Evolutionary conservation across 2,113 vertebrate species (phyloP).

Genomic region (Hippopotamus amphibius): DNA sequence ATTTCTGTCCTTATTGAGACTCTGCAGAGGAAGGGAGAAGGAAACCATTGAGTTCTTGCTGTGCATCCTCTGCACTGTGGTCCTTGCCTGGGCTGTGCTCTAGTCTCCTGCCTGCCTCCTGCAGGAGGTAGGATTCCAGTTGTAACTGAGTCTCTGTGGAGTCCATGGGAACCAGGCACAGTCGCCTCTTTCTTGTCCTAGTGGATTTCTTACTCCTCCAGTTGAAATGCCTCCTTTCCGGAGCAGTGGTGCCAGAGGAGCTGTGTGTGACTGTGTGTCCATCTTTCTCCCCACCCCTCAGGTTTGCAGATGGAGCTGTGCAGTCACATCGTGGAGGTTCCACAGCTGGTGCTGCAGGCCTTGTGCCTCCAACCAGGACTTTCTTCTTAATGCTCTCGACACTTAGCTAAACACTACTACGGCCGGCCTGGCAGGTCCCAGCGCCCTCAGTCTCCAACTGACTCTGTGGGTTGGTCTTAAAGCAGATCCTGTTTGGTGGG

Average conservation of each 20-base stretch:
- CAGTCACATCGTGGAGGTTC: constrained; percentile 95
- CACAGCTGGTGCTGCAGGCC: constrained; percentile 94
- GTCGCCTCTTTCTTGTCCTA: background rate
- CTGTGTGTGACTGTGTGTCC: background rate
- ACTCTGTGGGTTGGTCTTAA: constrained; percentile 91
- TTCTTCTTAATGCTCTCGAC: constrained; percentile 91
- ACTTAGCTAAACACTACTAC: constrained; percentile 91
- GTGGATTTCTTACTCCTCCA: background rate
- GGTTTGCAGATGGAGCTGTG: constrained; percentile 96
- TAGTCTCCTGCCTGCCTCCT: background rate
- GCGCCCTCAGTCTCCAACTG: constrained; percentile 93
- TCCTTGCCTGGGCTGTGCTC: background rate
- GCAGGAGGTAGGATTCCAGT: too few species aligned
- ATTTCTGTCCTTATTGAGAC: background rate
- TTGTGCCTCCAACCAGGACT: constrained; percentile 93
- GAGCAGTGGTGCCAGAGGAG: background rate
- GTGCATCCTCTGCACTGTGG: background rate
- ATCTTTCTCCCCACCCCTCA: constrained; percentile 76
- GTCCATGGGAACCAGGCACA: background rate
- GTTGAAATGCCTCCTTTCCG: background rate
- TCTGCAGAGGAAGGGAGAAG: background rate
- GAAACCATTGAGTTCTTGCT: background rate
- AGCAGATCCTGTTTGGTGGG: constrained; percentile 94
- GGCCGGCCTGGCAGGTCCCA: constrained; percentile 90
- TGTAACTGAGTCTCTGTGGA: background rate